Percentiles rank a stretch among this genome's conserved stretches.
Conservation (phyloP, 2,113 vertebrate species). For the Saccopteryx bilineata region DNA sequence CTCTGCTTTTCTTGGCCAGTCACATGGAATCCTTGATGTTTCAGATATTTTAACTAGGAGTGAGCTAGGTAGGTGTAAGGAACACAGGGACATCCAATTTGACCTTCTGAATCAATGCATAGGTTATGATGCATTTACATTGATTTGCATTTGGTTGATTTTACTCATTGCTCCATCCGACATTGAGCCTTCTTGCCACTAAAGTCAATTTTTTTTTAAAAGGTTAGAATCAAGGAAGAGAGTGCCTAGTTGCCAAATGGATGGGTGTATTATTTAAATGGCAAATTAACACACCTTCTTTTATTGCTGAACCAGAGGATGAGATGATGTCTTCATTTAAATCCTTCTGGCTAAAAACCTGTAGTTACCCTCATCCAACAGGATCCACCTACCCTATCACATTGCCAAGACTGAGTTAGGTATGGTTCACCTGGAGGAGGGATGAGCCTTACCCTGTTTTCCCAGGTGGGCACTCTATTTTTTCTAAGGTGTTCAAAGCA, state of each 20-base stretch:
- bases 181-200: not conserved
- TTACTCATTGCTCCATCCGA: conserved; percentile 42
- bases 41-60: not conserved
- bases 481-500: conserved; percentile 34
- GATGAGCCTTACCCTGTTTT: not conserved
- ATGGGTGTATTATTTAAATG: conserved; percentile 53
- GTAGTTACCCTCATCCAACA: not conserved
- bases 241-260: conserved; percentile 22
- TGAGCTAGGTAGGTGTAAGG: not conserved
- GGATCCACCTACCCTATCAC: conserved; percentile 5
- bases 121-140: not conserved
- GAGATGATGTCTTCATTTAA: conserved; percentile 56
- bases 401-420: not conserved
- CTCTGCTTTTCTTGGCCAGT: not conserved
- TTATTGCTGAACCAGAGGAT: conserved; percentile 66
- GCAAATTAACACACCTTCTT: conserved; percentile 37
- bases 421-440: not conserved
- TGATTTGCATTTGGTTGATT: conserved; percentile 38
- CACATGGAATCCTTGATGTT: not conserved
- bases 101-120: conserved; percentile 14
- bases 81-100: not conserved
- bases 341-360: conserved; percentile 57
- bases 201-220: conserved; percentile 42
- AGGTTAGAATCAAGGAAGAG: conserved; percentile 53
- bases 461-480: conserved; percentile 5